These are phyloP conservation scores for Tolmerus cingulatus DNA, from an alignment of 2,888 invertebrate species.

Conservation along the genomic window DNA sequence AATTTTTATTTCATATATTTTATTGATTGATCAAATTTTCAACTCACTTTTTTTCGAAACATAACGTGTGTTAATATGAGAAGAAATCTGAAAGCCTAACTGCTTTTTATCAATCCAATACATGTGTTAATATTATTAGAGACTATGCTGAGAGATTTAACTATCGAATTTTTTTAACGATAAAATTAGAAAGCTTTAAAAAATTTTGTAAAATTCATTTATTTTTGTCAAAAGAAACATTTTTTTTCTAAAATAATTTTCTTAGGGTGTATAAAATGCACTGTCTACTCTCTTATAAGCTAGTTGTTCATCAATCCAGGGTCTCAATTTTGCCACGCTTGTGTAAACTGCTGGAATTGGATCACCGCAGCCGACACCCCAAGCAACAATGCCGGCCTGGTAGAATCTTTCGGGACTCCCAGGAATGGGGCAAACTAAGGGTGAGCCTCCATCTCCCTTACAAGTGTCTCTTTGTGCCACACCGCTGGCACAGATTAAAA, in stretches of 20 bases:
- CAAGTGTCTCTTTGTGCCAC: constrained; percentile 78
- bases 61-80: no score
- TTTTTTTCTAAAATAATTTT: no score
- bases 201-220: background rate
- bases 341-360: constrained; percentile 79
- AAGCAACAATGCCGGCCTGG: constrained; percentile 75
- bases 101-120: no score
- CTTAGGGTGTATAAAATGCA: background rate
- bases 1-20: no score
- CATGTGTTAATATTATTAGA: no score
- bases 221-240: background rate
- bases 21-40: no score
- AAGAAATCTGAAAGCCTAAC: no score
- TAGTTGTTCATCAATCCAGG: constrained; percentile 71
- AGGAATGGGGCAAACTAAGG: constrained; percentile 71
- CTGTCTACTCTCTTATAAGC: constrained; percentile 46
- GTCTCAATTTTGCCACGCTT: constrained; percentile 70
- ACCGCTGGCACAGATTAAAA: constrained; percentile 83
- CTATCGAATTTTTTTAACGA: background rate
- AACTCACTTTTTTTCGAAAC: no score
- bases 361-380: constrained; percentile 82
- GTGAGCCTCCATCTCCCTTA: constrained; percentile 61
- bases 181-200: background rate
- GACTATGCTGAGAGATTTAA: background rate
- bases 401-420: constrained; percentile 58